phyloP scores from a whole-genome alignment of 2,888 invertebrate genomes.

The Lycia hirtaria region DNA sequence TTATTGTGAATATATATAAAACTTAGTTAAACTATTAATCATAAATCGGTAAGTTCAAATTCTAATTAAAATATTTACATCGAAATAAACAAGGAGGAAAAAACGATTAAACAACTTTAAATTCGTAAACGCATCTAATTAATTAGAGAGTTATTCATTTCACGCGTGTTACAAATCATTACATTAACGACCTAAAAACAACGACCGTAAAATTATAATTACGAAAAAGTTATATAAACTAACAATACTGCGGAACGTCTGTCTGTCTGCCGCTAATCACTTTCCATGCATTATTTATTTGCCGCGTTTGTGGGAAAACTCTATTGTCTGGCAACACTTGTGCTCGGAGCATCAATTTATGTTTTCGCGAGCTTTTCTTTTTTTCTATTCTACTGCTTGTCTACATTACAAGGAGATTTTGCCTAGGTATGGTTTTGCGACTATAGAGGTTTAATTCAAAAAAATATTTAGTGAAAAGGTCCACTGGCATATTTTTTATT shows the following conservation, averaged over 20 bases:
- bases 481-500: neutral
- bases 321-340: constrained; percentile 50
- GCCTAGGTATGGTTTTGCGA: neutral
- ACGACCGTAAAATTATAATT: constrained; percentile 38
- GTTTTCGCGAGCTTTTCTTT: constrained; percentile 33
- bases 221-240: constrained; percentile 40
- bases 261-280: constrained; percentile 46
- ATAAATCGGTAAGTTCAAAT: too few species aligned
- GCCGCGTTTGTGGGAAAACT: constrained; percentile 51
- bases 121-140: neutral
- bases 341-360: constrained; percentile 31
- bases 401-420: constrained; percentile 15
- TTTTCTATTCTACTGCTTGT: constrained; percentile 31
- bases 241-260: constrained; percentile 39
- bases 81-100: too few species aligned
- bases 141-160: neutral
- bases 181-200: constrained; percentile 30
- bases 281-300: constrained; percentile 50
- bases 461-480: neutral
- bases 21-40: too few species aligned
- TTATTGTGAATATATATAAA: too few species aligned
- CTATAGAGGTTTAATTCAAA: neutral
- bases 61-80: too few species aligned
- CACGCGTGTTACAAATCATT: constrained; percentile 9
- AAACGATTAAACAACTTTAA: too few species aligned